Conservation (phyloP, 2,888 invertebrate genomes). For the Drosophila tripunctata region DNA sequence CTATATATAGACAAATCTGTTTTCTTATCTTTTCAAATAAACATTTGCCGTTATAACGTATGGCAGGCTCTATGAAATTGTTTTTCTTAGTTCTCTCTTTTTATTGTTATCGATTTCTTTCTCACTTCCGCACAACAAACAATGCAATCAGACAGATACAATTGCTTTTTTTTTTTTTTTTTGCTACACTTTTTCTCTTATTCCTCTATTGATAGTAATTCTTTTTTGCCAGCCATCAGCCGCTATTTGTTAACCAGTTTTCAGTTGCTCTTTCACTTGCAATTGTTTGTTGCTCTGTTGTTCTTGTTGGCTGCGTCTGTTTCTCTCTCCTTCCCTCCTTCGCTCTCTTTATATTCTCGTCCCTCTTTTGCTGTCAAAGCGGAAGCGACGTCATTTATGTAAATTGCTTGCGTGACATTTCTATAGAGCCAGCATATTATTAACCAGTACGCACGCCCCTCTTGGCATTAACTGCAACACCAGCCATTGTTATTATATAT, state of each 20-base stretch:
- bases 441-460: slow-evolving; percentile 62
- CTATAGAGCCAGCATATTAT: slow-evolving; percentile 55
- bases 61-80: slow-evolving; percentile 27
- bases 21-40: slow-evolving; percentile 39
- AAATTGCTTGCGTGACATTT: slow-evolving; percentile 81
- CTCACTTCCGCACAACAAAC: slow-evolving; percentile 58
- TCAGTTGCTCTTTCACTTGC: slow-evolving; percentile 46
- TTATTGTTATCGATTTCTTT: slow-evolving; percentile 62
- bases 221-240: slow-evolving; percentile 34
- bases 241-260: slow-evolving; percentile 46
- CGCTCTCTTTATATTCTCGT: not conserved
- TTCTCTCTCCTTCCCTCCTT: not conserved
- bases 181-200: slow-evolving; percentile 59
- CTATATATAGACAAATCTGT: slow-evolving; percentile 23
- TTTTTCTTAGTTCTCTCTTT: slow-evolving; percentile 5
- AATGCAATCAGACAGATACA: slow-evolving; percentile 50
- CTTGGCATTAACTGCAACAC: slow-evolving; percentile 48
- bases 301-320: slow-evolving; percentile 55
- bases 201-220: slow-evolving; percentile 24
- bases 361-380: slow-evolving; percentile 37
- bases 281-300: slow-evolving; percentile 35
- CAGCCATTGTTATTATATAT: slow-evolving; percentile 31
- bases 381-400: slow-evolving; percentile 78
- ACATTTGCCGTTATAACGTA: slow-evolving; percentile 40
- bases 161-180: slow-evolving; percentile 37